phyloP scores from a whole-genome alignment of 2,113 vertebrate species.

The Scomber japonicus region DNA sequence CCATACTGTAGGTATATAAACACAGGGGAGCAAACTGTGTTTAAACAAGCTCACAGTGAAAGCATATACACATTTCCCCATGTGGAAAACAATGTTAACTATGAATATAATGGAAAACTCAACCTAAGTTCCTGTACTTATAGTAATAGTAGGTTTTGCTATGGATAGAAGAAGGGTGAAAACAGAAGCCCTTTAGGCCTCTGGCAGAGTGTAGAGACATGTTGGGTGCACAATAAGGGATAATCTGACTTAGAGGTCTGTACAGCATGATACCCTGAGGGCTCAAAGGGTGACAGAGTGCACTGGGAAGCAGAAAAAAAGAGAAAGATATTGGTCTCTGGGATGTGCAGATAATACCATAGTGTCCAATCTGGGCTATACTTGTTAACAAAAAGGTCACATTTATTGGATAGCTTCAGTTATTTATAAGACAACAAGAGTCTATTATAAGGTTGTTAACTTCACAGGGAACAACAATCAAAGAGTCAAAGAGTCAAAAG shows the following conservation, averaged over 20 bases:
- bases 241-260: conserved; percentile 67
- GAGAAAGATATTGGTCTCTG: conserved; percentile 48
- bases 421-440: conserved; percentile 53
- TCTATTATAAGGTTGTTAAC: conserved; percentile 49
- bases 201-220: conserved; percentile 60
- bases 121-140: conserved; percentile 16
- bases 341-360: conserved; percentile 49
- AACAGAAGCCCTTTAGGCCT: conserved; percentile 49
- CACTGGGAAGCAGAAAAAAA: conserved; percentile 48
- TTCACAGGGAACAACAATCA: not conserved
- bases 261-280: conserved; percentile 71
- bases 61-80: not conserved
- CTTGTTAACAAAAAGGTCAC: conserved; percentile 48
- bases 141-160: conserved; percentile 6
- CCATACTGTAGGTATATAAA: conserved; percentile 25
- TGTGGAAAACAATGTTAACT: not conserved
- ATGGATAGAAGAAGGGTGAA: conserved; percentile 21
- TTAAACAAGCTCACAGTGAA: conserved; percentile 8
- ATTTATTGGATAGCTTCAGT: conserved; percentile 20
- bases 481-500: conserved; percentile 21
- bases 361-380: conserved; percentile 39
- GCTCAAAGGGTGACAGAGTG: conserved; percentile 72
- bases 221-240: conserved; percentile 68
- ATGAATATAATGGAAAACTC: conserved; percentile 2
- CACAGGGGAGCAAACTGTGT: conserved; percentile 16